Evolutionary conservation across 2,113 vertebrate species (phyloP), one percentile per base, ranked within the genome.

Genomic region (Oreochromis tanganicae): DNA sequence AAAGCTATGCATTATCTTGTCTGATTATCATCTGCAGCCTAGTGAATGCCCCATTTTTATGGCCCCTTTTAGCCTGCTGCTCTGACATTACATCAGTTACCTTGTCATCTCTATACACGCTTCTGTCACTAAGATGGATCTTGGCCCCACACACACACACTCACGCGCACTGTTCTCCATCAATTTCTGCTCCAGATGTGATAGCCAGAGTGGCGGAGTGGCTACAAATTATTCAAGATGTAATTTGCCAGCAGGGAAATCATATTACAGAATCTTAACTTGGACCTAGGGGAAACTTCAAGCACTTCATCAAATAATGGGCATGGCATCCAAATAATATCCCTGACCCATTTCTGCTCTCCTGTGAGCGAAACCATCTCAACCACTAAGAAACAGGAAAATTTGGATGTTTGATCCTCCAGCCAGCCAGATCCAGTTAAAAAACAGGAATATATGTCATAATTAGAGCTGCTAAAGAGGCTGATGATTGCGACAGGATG

Each of bases 161-260:
- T 38, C 61, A 36, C 16, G 41, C 54, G 43, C 43, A 66, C 38
- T 52, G 52, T 24, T 38, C 57, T 57, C 68, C 50, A 57, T 91
- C 84, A 84, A 46, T 84, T 80, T 87, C 43, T 81, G 52, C 87
- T 87, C 81, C 54, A 87, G 80, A 92, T 89, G 87, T 89, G 82
- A 89, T 84, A 86, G 82, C 86, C 83, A 59, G 71, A 81, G 82
- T 91, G 41, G 83, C 79, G 89, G 63, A 92, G 80, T 14, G 52
- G 79, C 71, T 85, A 78, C 89, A 93, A 94, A 95, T 95, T 94
- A 95, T 94, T 95, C 82, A 95, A 89, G 90, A 93, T 94, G 90
- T 91, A 96, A 95, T 95, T 93, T 91, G 88, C 90, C 87, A 87
- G 82, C 8, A 57, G 88, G 90, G 88, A 93, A 94, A 91, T 91